phyloP scores from a whole-genome alignment of 1,140 invertebrate genomes.

The Philaenus spumarius region DNA sequence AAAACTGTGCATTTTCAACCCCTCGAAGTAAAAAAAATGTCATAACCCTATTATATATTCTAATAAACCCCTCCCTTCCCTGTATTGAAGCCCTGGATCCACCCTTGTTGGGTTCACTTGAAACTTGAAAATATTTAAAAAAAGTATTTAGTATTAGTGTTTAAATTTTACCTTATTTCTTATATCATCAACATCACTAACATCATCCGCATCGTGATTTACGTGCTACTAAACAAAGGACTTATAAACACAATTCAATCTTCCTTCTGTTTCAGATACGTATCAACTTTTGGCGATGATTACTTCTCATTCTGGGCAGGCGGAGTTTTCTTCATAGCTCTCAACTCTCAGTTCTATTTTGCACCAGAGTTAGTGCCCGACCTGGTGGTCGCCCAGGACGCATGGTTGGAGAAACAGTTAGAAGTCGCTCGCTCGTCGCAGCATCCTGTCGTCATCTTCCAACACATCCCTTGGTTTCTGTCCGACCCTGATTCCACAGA shows the following conservation, averaged over 20 bases:
- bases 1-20: no score
- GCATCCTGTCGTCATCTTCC: constrained; percentile 41
- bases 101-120: no score
- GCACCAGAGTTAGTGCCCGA: constrained; percentile 34
- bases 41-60: no score
- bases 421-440: not conserved
- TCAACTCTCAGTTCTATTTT: constrained; percentile 48
- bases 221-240: not conserved
- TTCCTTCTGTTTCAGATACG: constrained; percentile 33
- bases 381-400: constrained; percentile 40
- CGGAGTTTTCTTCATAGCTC: constrained; percentile 47
- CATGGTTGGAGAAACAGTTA: constrained; percentile 41
- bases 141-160: no score
- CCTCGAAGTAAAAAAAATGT: no score
- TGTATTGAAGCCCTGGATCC: no score
- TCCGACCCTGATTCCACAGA: constrained; percentile 37
- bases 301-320: constrained; percentile 48
- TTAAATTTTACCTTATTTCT: not conserved
- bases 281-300: constrained; percentile 47
- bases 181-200: not conserved
- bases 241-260: not conserved
- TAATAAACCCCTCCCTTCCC: no score
- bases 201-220: not conserved
- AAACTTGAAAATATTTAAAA: no score
- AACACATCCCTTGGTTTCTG: constrained; percentile 51